Evolutionary conservation across 2,797 vertebrate genomes (phyloP).

Genomic region (Lepus oiostolus): DNA sequence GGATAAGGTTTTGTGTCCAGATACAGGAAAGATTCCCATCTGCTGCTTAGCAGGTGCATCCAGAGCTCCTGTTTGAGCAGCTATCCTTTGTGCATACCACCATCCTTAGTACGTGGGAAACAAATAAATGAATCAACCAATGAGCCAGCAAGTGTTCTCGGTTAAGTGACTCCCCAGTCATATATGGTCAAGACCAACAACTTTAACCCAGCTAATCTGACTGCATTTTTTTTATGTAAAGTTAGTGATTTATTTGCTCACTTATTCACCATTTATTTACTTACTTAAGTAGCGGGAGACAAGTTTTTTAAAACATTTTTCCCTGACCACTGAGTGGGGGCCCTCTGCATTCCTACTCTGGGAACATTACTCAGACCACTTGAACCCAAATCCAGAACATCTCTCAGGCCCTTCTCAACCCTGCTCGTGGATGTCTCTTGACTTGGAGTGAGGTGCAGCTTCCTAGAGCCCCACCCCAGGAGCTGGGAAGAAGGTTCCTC

Average conservation of each 20-base stretch:
- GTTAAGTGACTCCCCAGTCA: not conserved
- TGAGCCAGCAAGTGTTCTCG: not conserved
- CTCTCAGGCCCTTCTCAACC: not conserved
- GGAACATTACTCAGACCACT: conserved; percentile 8
- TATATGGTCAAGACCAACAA: not conserved
- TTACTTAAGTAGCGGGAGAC: not conserved
- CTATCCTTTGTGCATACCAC: not conserved
- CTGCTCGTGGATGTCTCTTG: not conserved
- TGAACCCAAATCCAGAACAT: not conserved
- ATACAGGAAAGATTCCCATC: rapidly evolving
- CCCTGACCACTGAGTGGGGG: not conserved
- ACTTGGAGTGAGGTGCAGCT: not conserved
- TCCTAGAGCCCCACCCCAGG: not conserved
- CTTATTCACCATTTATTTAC: not conserved
- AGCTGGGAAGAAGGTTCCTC: not conserved
- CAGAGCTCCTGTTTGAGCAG: no score
- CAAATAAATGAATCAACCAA: not conserved
- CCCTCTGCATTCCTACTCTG: not conserved
- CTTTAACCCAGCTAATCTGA: not conserved
- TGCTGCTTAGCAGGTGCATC: not conserved
- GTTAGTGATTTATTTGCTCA: not conserved
- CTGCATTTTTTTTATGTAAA: not conserved
- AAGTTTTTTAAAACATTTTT: not conserved
- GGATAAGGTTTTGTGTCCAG: not conserved
- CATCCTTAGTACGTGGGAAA: not conserved